phyloP scores from a whole-genome alignment of 2,888 invertebrate species.

The Erebia ligea region DNA sequence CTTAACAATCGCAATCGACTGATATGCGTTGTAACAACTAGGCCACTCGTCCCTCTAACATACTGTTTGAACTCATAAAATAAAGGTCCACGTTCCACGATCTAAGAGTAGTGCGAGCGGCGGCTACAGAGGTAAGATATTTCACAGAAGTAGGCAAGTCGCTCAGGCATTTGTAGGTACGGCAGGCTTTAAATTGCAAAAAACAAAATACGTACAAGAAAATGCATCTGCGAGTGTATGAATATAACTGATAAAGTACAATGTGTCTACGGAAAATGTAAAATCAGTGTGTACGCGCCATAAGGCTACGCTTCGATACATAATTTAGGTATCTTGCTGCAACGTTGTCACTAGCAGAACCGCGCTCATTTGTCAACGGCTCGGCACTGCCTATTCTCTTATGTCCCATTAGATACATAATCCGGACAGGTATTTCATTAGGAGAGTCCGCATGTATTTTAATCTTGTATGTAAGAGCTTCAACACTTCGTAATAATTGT shows the following conservation, averaged over 20 bases:
- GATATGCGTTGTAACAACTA: too few species aligned
- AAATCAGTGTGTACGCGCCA: slow-evolving; percentile 1
- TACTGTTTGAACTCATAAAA: too few species aligned
- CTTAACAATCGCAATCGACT: too few species aligned
- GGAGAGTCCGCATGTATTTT: background rate
- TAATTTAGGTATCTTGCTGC: slow-evolving; percentile 30
- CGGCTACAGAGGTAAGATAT: too few species aligned
- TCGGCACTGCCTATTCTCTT: slow-evolving; percentile 21
- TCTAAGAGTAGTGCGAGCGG: too few species aligned
- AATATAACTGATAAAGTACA: background rate
- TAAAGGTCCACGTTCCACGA: too few species aligned
- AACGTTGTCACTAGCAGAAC: slow-evolving; percentile 32
- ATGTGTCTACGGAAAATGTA: background rate
- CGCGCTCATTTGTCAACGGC: slow-evolving; percentile 38
- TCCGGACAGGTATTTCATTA: slow-evolving; percentile 10
- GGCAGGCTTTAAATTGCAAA: too few species aligned
- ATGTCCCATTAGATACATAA: slow-evolving; percentile 3
- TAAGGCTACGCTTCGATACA: slow-evolving; percentile 23
- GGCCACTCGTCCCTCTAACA: too few species aligned
- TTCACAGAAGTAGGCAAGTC: too few species aligned
- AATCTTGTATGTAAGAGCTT: background rate
- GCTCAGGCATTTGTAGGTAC: too few species aligned
- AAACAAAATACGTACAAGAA: too few species aligned
- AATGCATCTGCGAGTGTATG: too few species aligned
- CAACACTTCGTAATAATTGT: background rate